Conservation (phyloP, 2,888 invertebrate genomes). For the Myopa testacea region DNA sequence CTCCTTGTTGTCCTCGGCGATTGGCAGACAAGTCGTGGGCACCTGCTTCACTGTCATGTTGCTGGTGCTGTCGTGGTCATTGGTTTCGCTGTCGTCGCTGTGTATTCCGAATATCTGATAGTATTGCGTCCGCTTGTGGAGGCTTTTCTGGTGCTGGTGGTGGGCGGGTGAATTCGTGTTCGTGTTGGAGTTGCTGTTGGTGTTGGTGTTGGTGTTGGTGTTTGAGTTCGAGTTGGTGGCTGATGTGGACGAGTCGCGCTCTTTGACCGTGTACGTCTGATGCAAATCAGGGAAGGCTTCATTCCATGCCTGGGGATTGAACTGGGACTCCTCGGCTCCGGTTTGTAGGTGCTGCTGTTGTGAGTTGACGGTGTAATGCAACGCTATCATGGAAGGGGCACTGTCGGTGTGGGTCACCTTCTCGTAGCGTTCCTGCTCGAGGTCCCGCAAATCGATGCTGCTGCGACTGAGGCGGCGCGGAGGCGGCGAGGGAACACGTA, state of each 20-base stretch:
- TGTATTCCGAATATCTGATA: slow-evolving; percentile 52
- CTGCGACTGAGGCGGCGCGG: slow-evolving; percentile 68
- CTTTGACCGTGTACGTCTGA: slow-evolving; percentile 42
- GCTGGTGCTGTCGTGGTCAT: slow-evolving; percentile 57
- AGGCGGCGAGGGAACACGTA: slow-evolving; percentile 68
- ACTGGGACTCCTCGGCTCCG: slow-evolving; percentile 37
- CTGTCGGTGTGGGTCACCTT: slow-evolving; percentile 69
- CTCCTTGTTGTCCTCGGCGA: slow-evolving; percentile 67
- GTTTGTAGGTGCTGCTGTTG: slow-evolving; percentile 52
- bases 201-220: slow-evolving; percentile 33
- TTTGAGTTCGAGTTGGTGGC: slow-evolving; percentile 34
- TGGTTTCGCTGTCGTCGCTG: slow-evolving; percentile 62
- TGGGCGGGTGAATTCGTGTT: slow-evolving; percentile 38
- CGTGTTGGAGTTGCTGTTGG: slow-evolving; percentile 31
- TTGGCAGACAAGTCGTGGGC: slow-evolving; percentile 59
- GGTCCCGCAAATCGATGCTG: slow-evolving; percentile 68
- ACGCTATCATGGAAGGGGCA: slow-evolving; percentile 68
- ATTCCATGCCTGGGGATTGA: slow-evolving; percentile 58
- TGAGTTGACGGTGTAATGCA: slow-evolving; percentile 59
- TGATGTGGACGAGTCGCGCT: slow-evolving; percentile 36
- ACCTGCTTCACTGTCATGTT: slow-evolving; percentile 45
- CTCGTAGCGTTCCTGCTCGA: slow-evolving; percentile 68
- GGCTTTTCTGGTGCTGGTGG: slow-evolving; percentile 38
- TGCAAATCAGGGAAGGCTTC: slow-evolving; percentile 51
- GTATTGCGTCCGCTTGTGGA: slow-evolving; percentile 43